Conservation (phyloP, 2,113 vertebrate species). For the Tympanuchus pallidicinctus region DNA sequence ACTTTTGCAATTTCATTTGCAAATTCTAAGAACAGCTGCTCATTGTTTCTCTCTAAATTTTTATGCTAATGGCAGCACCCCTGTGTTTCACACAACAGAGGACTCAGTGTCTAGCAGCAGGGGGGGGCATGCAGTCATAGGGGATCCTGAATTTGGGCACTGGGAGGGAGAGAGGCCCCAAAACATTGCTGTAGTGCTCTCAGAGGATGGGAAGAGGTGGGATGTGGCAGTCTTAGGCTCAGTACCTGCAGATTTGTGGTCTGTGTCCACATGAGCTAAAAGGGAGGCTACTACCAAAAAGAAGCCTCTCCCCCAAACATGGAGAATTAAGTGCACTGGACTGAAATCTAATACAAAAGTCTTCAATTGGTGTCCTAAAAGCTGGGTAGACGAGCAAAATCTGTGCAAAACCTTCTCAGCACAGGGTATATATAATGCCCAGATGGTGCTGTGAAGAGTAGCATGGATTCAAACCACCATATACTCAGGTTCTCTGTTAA, state of each 20-base stretch:
- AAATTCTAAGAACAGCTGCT: neutral
- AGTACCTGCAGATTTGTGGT: neutral
- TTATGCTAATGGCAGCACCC: neutral
- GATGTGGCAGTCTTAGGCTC: neutral
- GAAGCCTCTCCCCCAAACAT: neutral
- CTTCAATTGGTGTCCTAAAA: neutral
- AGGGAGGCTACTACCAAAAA: neutral
- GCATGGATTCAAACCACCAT: rapidly evolving
- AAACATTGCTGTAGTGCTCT: neutral
- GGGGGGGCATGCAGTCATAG: neutral
- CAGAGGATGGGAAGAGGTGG: neutral
- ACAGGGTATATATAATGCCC: rapidly evolving
- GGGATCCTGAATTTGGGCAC: neutral
- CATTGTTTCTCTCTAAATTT: neutral
- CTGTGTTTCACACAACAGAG: neutral
- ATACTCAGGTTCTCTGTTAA: neutral
- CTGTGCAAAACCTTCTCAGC: neutral
- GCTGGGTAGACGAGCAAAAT: neutral
- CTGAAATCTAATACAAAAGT: neutral
- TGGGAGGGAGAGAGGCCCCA: rapidly evolving
- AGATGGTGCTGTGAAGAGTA: neutral
- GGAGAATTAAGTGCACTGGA: neutral
- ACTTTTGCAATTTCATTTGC: neutral
- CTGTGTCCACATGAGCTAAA: neutral
- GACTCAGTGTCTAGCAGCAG: rapidly evolving